A percentile compares a stretch with the other conserved stretches of the same genome.
Evolutionary conservation across 2,797 vertebrate species (phyloP).

Genomic region (Pantherophis vulpinus): DNA sequence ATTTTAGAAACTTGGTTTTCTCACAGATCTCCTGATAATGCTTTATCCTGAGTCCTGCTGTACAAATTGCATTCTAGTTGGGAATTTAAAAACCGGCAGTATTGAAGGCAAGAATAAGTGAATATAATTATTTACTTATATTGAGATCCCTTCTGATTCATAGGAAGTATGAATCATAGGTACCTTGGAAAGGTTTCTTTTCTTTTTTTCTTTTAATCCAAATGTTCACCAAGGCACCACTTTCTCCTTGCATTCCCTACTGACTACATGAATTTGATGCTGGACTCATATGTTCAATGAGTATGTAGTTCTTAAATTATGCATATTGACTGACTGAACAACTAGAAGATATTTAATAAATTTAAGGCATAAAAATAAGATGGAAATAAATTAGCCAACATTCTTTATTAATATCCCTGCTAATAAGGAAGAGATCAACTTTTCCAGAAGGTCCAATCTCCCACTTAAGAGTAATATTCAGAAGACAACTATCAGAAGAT

Average conservation of each 20-base stretch:
- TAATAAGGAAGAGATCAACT: not conserved
- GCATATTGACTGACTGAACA: not conserved
- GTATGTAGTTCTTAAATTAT: not conserved
- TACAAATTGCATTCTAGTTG: not conserved
- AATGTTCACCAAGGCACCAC: not conserved
- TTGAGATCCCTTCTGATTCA: not conserved
- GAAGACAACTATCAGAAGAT: not conserved
- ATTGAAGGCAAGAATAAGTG: not conserved
- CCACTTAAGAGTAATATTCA: not conserved
- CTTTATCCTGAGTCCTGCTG: not conserved
- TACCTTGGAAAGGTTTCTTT: not conserved
- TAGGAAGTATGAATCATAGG: not conserved
- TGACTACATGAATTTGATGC: not conserved
- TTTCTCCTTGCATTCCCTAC: no score
- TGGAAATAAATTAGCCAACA: not conserved
- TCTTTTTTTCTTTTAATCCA: not conserved
- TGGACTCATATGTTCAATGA: not conserved
- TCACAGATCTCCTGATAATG: not conserved
- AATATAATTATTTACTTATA: not conserved
- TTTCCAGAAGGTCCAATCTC: not conserved
- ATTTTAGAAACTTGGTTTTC: not conserved
- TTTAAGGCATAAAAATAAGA: not conserved
- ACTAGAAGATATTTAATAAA: not conserved
- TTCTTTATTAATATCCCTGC: not conserved
- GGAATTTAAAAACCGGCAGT: not conserved